These are phyloP conservation scores for Psammodynastes pulverulentus DNA, from an alignment of 2,113 vertebrate genomes.

Conservation along the genomic window DNA sequence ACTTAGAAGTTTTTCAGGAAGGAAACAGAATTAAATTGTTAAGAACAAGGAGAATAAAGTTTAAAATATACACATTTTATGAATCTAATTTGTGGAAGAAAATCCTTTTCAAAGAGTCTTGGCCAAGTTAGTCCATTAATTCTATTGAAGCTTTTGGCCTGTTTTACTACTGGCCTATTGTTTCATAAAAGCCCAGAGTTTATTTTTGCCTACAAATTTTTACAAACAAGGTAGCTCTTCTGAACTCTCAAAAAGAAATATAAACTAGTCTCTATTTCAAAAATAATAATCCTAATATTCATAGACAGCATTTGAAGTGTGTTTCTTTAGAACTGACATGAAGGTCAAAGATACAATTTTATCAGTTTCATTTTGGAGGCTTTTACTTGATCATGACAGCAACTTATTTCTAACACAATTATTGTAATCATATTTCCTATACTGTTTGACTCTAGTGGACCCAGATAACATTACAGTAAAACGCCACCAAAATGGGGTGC, in stretches of 20 bases:
- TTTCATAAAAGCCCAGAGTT: slow-evolving; percentile 26
- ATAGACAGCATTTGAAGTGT: slow-evolving; percentile 55
- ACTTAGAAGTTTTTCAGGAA: background rate
- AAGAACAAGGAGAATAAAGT: background rate
- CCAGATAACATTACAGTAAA: slow-evolving; percentile 54
- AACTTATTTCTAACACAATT: slow-evolving; percentile 54
- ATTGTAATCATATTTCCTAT: slow-evolving; percentile 58
- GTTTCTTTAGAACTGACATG: slow-evolving; percentile 52
- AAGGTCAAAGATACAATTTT: slow-evolving; percentile 66
- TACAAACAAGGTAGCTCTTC: slow-evolving; percentile 34
- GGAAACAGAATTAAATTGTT: background rate
- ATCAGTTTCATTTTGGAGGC: slow-evolving; percentile 64
- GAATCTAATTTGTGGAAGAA: background rate
- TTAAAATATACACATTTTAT: background rate
- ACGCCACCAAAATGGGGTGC: slow-evolving; percentile 38
- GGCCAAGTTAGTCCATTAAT: background rate
- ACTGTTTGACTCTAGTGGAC: slow-evolving; percentile 65
- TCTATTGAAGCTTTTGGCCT: background rate
- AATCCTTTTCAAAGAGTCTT: background rate
- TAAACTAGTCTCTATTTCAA: slow-evolving; percentile 34
- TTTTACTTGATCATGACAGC: slow-evolving; percentile 58
- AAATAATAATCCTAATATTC: slow-evolving; percentile 51
- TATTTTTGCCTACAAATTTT: slow-evolving; percentile 42
- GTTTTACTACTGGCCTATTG: background rate
- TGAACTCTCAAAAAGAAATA: slow-evolving; percentile 42